Evolutionary conservation across 2,113 vertebrate species (phyloP), one percentile per base, ranked within the genome.

Genomic region (Verasper variegatus): DNA sequence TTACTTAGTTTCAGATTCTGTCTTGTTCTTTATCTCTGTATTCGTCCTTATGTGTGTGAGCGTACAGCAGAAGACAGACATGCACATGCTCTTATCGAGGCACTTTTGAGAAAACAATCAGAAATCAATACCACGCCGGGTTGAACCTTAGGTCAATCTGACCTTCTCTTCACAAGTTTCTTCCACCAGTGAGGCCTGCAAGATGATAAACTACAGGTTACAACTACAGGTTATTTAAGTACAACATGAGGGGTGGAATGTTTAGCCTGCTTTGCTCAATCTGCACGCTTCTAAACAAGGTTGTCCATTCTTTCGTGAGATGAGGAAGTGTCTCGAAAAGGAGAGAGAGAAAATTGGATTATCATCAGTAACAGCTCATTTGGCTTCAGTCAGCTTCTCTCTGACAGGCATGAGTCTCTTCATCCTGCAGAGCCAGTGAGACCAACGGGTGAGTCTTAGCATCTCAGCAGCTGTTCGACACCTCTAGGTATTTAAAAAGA

Each of bases 101-200:
- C 47, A 26, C 73, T 71, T 71, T 72, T 24, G 47, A 71, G 65
- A 76, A 80, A 55, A 63, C 56, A 78, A 78, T 82, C 68, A 58
- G 10, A 78, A 83, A 87, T 86, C 82, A 71, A 80, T 80, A 54
- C n/a, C 20, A 76, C 12, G 18, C 71, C 26, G 14, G 40, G 40
- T n/a, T 83, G 84, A 85, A 72, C 67, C 83, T 83, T 56, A 64
- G 60, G 72, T 72, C 51, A 65, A 45, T 10, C 21, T 17, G 24
- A 74, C 68, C 76, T 73, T 69, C 35, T 81, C 13, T 26, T 74
- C 18, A 45, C 37, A 56, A 35, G n/a, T 71, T 68, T 37, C 51
- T 23, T 66, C 21, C 24, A 67, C 35, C 27, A 23, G 1, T 3
- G 57, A 78, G 26, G n/a, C 56, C 51, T 61, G 31, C 18, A 37